Percentiles rank a stretch among this genome's conserved stretches.
Evolutionary conservation across 2,888 invertebrate genomes (phyloP).

Genomic region (Ferdinandea cuprea): DNA sequence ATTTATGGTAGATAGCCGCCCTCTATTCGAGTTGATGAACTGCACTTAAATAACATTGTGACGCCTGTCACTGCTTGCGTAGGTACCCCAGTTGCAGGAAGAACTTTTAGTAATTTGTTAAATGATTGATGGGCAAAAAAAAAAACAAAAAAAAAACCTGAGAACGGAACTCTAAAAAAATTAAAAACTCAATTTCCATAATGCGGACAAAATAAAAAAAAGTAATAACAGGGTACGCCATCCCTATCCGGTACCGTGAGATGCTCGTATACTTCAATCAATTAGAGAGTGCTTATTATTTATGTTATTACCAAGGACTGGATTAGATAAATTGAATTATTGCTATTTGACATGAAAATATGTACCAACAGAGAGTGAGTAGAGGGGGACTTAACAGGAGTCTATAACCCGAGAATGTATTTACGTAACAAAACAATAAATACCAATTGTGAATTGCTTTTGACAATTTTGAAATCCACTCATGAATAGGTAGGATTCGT

Average conservation of each 20-base stretch:
- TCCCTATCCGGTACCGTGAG: too few relatives aligned
- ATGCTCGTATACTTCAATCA: constrained; percentile 8
- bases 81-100: constrained; percentile 12
- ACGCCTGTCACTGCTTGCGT: constrained; percentile 68
- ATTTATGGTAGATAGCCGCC: constrained; percentile 44
- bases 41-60: constrained; percentile 72
- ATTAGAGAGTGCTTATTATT: constrained; percentile 3
- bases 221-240: too few relatives aligned
- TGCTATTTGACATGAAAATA: too few relatives aligned
- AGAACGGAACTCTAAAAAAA: background rate
- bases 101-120: constrained; percentile 56
- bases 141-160: constrained; percentile 4
- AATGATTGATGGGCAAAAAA: constrained; percentile 55
- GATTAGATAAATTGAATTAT: background rate
- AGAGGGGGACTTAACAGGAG: too few relatives aligned
- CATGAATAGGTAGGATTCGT: too few relatives aligned
- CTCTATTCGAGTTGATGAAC: constrained; percentile 64
- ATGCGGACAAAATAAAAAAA: constrained; percentile 2
- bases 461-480: too few relatives aligned
- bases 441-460: too few relatives aligned
- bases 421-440: too few relatives aligned
- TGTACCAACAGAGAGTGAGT: too few relatives aligned
- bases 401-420: too few relatives aligned
- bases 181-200: background rate
- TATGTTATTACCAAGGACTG: background rate